A percentile compares a stretch with the other conserved stretches of the same genome.
Conservation (phyloP, 2,113 vertebrate species). For the Nothoprocta perdicaria region DNA sequence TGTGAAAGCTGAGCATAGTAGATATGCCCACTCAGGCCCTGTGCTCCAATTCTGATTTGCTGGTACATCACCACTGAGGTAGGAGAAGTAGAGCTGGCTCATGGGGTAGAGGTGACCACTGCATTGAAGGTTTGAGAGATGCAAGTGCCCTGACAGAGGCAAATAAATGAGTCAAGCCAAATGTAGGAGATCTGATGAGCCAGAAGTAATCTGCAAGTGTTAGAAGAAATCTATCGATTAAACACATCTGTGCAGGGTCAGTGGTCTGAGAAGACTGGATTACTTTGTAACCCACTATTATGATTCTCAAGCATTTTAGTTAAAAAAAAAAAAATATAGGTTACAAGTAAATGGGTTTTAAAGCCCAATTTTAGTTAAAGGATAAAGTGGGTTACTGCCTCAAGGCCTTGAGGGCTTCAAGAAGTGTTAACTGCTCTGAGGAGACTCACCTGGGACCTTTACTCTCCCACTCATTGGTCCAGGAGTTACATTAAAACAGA, state of each 20-base stretch:
- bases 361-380: not conserved
- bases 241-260: not conserved
- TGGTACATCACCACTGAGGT: not conserved
- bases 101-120: not conserved
- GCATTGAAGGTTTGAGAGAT: not conserved
- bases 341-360: not conserved
- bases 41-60: no score
- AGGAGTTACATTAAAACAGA: not conserved
- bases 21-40: not conserved
- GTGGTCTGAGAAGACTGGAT: not conserved
- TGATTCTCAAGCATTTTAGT: not conserved
- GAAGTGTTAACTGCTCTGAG: fast-evolving
- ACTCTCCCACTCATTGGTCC: fast-evolving
- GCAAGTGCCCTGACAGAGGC: not conserved
- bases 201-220: not conserved
- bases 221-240: not conserved
- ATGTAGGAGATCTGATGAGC: not conserved
- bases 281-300: not conserved
- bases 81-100: not conserved
- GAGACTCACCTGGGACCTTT: not conserved
- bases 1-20: not conserved
- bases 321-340: not conserved
- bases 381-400: not conserved
- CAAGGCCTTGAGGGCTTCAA: fast-evolving
- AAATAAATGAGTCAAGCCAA: not conserved